A percentile compares a stretch with the other conserved stretches of the same genome.
phyloP scores from a whole-genome alignment of 2,797 vertebrate genomes.

The Anas acuta region DNA sequence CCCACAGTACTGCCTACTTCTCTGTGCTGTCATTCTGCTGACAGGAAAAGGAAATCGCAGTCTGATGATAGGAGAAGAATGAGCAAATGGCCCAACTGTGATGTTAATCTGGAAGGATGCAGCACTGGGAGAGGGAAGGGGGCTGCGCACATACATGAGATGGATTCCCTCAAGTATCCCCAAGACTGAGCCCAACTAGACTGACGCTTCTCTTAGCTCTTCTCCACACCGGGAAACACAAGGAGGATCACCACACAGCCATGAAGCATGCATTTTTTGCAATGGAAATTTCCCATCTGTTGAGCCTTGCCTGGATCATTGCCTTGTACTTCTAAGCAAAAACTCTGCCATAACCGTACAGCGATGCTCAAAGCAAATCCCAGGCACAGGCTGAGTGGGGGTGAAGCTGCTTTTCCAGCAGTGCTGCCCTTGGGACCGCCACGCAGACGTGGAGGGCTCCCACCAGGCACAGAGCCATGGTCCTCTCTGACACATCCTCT shows the following conservation, averaged over 20 bases:
- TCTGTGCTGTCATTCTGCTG: neutral
- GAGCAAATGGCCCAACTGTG: neutral
- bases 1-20: neutral
- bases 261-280: neutral
- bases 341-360: no score
- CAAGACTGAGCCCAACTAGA: neutral
- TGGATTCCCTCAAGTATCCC: neutral
- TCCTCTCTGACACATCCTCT: neutral
- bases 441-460: neutral
- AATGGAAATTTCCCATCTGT: no score
- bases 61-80: neutral
- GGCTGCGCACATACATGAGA: neutral
- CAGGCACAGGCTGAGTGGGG: neutral
- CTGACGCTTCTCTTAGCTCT: no score
- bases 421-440: neutral
- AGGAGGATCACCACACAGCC: neutral
- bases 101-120: neutral
- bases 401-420: neutral
- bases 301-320: neutral
- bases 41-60: neutral
- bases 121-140: neutral
- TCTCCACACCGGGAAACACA: neutral
- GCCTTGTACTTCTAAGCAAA: neutral
- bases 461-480: neutral
- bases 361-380: neutral